These are phyloP conservation scores for Poecile atricapillus DNA, from an alignment of 2,113 vertebrate species.

Conservation along the genomic window DNA sequence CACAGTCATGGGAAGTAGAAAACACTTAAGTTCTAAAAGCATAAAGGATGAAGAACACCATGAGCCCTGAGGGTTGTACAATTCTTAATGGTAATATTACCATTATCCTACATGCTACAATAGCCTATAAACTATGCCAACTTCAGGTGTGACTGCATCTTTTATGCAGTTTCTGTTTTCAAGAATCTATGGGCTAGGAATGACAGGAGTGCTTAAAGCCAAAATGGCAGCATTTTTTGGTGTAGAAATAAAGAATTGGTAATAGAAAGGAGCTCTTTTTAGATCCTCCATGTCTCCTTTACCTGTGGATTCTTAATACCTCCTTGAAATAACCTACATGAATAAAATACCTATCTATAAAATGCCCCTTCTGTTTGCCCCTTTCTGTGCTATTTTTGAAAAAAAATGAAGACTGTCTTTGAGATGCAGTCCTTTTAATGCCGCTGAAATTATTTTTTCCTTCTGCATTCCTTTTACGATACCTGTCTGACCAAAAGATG, in stretches of 20 bases:
- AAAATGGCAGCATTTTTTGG: background rate
- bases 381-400: background rate
- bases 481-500: background rate
- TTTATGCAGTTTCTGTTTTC: background rate
- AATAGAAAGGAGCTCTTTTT: background rate
- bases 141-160: background rate
- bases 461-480: background rate
- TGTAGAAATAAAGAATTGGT: background rate
- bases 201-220: background rate
- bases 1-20: background rate
- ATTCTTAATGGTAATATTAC: background rate
- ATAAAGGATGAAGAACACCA: background rate
- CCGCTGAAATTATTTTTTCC: background rate
- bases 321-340: background rate
- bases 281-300: background rate
- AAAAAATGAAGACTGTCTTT: background rate
- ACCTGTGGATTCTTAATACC: background rate
- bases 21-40: background rate
- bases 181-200: background rate
- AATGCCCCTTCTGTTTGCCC: background rate
- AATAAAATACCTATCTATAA: background rate
- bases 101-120: background rate
- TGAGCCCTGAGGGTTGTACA: background rate
- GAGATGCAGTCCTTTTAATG: background rate
- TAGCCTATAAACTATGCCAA: background rate